Evolutionary conservation across 2,797 vertebrate species (phyloP), one percentile per base, ranked within the genome.

Genomic region (Mionectes olivaceus): DNA sequence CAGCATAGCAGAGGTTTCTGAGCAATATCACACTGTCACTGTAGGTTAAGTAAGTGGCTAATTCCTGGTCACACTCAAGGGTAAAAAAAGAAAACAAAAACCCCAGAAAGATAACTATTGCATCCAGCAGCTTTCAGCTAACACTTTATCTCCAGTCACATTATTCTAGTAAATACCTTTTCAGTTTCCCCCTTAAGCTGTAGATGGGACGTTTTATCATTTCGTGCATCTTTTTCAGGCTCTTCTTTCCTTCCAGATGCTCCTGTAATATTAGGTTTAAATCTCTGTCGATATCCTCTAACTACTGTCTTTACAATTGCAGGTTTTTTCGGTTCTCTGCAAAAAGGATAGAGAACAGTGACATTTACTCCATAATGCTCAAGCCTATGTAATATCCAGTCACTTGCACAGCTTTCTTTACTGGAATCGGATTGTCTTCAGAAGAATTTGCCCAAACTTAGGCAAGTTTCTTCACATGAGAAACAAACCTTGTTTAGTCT

Each of bases 191-290:
- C 39, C 37, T 79, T 13, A 44, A 68, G 39, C 24, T 52, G 67
- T n/a, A 28, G 63, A 83, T 49, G 41, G 28, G 69, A 55, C 37
- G 24, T 76, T 60, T 71, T 77, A 33, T 81, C 33, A 53, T 52
- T 83, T 89, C 30, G 30, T 64, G 67, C 23, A 27, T 68, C 69
- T 68, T 82, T 90, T 80, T 21, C 57, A 89, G 63, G 30, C 9
- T 86, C 83, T 75, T 94, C 94, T 80, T 89, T 97, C 56, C 71
- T 97, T 92, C 52, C 78, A 87, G 69, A 84, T 1, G 49, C 53
- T 79, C 79, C 91, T 55, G 81, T 32, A 80, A 96, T 23, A 79
- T 96, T 96, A 83, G 95, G 96, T 55, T 94, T 97, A 87, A 95
- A 95, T 84, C 65, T 96, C 44, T 87, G 94, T 47, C 75, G 87